Percentiles rank a stretch among this genome's conserved stretches.
Conservation (phyloP, 2,797 vertebrate genomes). For the Lacerta bilineata region DNA sequence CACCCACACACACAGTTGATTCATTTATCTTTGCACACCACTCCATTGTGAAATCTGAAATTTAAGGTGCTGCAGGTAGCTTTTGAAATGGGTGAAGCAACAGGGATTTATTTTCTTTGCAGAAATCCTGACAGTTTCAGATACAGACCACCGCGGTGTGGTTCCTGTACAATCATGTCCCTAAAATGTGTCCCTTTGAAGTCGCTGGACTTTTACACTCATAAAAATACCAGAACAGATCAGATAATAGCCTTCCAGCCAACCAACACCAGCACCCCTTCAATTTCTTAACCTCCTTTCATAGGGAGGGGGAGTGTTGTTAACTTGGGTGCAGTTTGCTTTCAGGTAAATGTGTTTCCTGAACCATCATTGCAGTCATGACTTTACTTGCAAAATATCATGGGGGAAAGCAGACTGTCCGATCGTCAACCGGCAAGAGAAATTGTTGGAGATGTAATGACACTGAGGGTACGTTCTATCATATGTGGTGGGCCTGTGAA, state of each 20-base stretch:
- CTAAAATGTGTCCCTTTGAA: not conserved
- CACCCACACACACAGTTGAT: not conserved
- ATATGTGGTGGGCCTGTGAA: too few species aligned
- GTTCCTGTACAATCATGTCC: not conserved
- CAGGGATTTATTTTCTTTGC: not conserved
- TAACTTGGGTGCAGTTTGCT: not conserved
- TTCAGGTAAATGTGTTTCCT: not conserved
- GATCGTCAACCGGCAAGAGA: not conserved
- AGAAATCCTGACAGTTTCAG: not conserved
- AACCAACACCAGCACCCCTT: not conserved
- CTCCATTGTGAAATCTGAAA: not conserved
- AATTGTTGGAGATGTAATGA: not conserved
- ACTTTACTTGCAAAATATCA: not conserved
- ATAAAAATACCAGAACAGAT: not conserved
- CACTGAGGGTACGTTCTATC: too few species aligned
- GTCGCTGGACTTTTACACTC: not conserved
- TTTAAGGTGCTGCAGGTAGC: too few species aligned
- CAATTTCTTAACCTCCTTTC: too few species aligned
- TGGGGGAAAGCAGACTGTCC: not conserved
- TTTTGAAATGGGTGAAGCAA: conserved; percentile 1
- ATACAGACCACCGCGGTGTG: too few species aligned
- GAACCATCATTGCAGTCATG: not conserved
- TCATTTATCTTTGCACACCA: not conserved
- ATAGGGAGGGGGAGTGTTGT: fast-evolving
- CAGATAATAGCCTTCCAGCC: not conserved